Evolutionary conservation across 2,888 invertebrate genomes (phyloP).

Genomic region (Carterocephalus palaemon): DNA sequence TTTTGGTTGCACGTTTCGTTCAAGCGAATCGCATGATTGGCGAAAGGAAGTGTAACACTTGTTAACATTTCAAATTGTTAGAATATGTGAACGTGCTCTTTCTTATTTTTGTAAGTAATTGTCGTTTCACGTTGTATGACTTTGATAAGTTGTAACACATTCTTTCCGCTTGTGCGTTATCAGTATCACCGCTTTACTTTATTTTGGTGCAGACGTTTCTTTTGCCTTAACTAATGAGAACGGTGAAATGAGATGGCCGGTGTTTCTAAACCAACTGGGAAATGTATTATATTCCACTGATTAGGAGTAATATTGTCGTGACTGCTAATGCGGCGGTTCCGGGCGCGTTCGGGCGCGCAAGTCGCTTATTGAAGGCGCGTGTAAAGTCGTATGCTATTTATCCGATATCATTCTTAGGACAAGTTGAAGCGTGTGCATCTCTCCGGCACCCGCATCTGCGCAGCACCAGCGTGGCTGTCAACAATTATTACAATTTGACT

Average conservation of each 20-base stretch:
- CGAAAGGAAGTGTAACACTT: constrained; percentile 71
- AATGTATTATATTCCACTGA: background rate
- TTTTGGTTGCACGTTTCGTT: constrained; percentile 44
- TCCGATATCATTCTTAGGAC: constrained; percentile 74
- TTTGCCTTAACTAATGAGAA: background rate
- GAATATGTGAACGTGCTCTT: constrained; percentile 60
- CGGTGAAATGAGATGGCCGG: background rate
- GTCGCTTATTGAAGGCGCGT: constrained; percentile 40
- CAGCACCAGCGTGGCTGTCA: constrained; percentile 71
- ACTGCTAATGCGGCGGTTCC: constrained; percentile 32
- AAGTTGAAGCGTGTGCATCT: constrained; percentile 75
- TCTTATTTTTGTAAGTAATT: constrained; percentile 52
- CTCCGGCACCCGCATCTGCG: constrained; percentile 70
- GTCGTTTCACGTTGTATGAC: constrained; percentile 61
- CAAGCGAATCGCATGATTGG: constrained; percentile 72
- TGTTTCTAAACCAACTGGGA: background rate
- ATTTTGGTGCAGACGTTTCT: constrained; percentile 10
- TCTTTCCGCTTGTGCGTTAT: constrained; percentile 78
- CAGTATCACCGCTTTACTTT: constrained; percentile 73
- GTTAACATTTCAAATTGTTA: constrained; percentile 42
- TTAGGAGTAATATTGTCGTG: background rate
- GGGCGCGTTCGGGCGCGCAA: constrained; percentile 65
- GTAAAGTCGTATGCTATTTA: constrained; percentile 33
- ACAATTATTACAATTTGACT: constrained; percentile 79
- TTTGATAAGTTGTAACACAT: constrained; percentile 68